A percentile compares a stretch with the other conserved stretches of the same genome.
These are phyloP conservation scores for Tetrapedia diversipes DNA, from an alignment of 2,888 invertebrate species.

Conservation along the genomic window DNA sequence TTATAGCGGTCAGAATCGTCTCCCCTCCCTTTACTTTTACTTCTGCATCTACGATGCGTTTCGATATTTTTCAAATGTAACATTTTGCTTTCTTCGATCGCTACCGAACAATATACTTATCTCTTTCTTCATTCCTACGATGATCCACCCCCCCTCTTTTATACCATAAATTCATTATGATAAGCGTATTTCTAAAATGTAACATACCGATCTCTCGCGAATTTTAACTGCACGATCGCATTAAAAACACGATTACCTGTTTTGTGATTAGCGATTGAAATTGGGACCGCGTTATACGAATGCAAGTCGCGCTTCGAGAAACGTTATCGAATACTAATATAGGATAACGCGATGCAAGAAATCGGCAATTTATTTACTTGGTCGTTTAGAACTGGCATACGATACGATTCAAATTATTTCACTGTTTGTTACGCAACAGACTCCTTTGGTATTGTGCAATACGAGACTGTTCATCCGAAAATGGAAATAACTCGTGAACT, in stretches of 20 bases:
- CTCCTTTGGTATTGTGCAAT: slow-evolving; percentile 9
- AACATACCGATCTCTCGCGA: too few species aligned
- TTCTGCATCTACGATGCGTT: slow-evolving; percentile 39
- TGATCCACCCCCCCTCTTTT: too few species aligned
- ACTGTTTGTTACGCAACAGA: slow-evolving; percentile 3
- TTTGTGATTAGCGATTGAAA: not conserved
- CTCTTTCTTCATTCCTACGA: not conserved
- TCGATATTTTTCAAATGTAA: slow-evolving; percentile 18
- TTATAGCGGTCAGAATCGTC: slow-evolving; percentile 76
- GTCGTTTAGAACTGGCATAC: not conserved
- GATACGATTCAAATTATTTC: not conserved
- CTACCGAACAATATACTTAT: not conserved
- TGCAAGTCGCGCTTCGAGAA: too few species aligned
- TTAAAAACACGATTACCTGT: not conserved
- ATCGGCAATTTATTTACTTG: not conserved
- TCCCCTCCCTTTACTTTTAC: slow-evolving; percentile 55
- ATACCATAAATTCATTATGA: too few species aligned
- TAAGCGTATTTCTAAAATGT: too few species aligned
- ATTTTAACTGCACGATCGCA: too few species aligned
- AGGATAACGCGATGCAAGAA: not conserved
- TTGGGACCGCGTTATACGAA: too few species aligned
- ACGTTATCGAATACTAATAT: not conserved
- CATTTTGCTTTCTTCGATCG: not conserved
- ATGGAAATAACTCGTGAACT: slow-evolving; percentile 6
- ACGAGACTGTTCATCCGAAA: slow-evolving; percentile 10